A percentile compares a stretch with the other conserved stretches of the same genome.
These are phyloP conservation scores for Rhombomys opimus DNA, from an alignment of 2,113 vertebrate species.

Conservation along the genomic window DNA sequence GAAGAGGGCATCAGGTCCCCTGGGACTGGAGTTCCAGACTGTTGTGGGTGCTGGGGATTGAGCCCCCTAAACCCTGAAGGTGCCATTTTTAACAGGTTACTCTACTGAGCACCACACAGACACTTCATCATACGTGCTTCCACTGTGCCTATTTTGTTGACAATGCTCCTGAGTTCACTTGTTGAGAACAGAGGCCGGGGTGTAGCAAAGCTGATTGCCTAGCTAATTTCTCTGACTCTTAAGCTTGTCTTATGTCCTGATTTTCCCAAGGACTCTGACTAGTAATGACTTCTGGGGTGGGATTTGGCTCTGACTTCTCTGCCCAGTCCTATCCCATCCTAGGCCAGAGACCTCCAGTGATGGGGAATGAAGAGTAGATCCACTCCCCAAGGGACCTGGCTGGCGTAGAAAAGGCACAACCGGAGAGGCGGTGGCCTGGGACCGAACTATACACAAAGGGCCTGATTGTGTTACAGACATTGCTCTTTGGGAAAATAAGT, in stretches of 20 bases:
- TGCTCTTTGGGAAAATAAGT: conserved; percentile 71
- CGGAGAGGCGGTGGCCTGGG: not conserved
- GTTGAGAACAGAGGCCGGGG: not conserved
- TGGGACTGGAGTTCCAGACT: not conserved
- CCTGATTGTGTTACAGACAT: conserved; percentile 53
- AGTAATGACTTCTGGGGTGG: not conserved
- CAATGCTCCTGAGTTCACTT: not conserved
- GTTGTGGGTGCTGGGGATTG: not conserved
- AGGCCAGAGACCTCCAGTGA: not conserved
- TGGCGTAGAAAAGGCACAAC: not conserved
- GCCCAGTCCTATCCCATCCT: not conserved
- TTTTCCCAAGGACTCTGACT: not conserved
- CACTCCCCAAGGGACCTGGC: not conserved
- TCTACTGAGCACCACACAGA: not conserved
- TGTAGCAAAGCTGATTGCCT: not conserved
- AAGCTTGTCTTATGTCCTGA: not conserved
- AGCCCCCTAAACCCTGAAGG: not conserved
- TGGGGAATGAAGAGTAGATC: not conserved
- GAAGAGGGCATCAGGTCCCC: not conserved
- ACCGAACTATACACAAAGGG: conserved; percentile 16
- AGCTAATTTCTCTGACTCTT: not conserved
- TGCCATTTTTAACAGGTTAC: not conserved
- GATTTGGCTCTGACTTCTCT: not conserved
- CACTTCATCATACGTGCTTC: not conserved
- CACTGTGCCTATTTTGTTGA: not conserved